Conservation (phyloP, 1,140 invertebrate species). For the Pogonomyrmex barbatus region DNA sequence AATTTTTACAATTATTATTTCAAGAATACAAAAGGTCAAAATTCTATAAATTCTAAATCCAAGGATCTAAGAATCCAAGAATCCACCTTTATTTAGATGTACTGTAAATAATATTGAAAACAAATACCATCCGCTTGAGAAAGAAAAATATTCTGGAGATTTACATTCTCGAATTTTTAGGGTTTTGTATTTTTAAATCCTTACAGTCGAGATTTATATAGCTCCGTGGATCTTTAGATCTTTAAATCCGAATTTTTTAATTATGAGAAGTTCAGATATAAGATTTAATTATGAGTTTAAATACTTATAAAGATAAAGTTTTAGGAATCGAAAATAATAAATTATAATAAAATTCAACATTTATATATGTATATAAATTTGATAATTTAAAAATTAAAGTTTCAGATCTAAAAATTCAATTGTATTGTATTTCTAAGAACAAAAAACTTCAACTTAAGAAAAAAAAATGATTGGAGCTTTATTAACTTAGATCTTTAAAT, state of each 20-base stretch:
- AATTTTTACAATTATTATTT: not conserved
- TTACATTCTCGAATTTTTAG: slow-evolving; percentile 39
- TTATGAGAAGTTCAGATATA: not conserved
- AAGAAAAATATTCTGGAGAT: slow-evolving; percentile 15
- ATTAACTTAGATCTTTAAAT: slow-evolving; percentile 19
- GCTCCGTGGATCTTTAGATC: not conserved
- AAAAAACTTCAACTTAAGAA: not conserved
- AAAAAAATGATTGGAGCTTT: not conserved
- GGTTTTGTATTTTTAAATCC: slow-evolving; percentile 48
- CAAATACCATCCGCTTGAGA: not conserved
- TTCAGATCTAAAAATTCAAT: slow-evolving; percentile 12
- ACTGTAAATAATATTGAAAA: slow-evolving; percentile 38
- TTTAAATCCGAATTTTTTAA: not conserved
- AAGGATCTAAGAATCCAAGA: slow-evolving; percentile 24
- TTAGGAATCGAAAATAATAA: not conserved
- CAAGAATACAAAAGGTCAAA: slow-evolving; percentile 13
- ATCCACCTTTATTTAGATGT: not conserved
- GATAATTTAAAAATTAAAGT: slow-evolving; percentile 12
- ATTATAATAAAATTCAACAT: not conserved
- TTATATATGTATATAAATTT: not conserved
- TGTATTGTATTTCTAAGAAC: slow-evolving; percentile 8
- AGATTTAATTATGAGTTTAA: not conserved
- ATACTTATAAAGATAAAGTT: not conserved
- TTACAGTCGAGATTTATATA: not conserved
- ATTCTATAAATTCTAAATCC: not conserved